These are phyloP conservation scores for Ectemnius lituratus DNA, from an alignment of 2,888 invertebrate species.

Conservation along the genomic window DNA sequence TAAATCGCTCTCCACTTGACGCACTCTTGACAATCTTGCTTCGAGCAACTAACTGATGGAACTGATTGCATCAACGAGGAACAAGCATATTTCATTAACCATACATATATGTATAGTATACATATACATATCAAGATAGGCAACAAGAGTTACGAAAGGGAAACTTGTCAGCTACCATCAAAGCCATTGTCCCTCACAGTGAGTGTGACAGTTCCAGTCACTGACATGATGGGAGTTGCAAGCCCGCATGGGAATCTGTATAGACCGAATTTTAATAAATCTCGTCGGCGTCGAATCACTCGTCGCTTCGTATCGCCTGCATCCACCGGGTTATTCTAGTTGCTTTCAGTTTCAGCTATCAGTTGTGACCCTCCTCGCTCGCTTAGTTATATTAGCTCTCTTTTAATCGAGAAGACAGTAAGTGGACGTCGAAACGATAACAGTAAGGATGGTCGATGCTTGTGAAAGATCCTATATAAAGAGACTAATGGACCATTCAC, in stretches of 20 bases:
- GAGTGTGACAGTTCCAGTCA: not conserved
- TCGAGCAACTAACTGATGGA: too few species aligned
- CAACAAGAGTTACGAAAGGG: too few species aligned
- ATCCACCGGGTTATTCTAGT: conserved; percentile 15
- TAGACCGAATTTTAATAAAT: conserved; percentile 68
- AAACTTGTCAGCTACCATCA: too few species aligned
- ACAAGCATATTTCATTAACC: too few species aligned
- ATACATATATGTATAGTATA: too few species aligned
- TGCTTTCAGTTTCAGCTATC: conserved; percentile 16
- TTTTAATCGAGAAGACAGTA: conserved; percentile 47
- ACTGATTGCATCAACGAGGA: too few species aligned
- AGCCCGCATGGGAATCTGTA: conserved; percentile 29
- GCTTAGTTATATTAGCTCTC: conserved; percentile 48
- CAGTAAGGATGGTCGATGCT: not conserved
- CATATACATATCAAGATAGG: too few species aligned
- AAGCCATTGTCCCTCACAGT: not conserved
- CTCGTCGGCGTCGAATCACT: conserved; percentile 69
- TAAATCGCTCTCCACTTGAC: too few species aligned
- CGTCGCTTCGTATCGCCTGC: conserved; percentile 48
- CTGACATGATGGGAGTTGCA: not conserved
- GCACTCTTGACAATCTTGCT: too few species aligned
- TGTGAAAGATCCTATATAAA: conserved; percentile 37
- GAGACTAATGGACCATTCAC: conserved; percentile 61
- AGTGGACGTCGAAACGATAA: conserved; percentile 22
- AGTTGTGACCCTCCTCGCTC: conserved; percentile 19